Percentiles rank a stretch among this genome's conserved stretches.
These are phyloP conservation scores for Thermophis baileyi DNA, from an alignment of 2,113 vertebrate species.

Conservation along the genomic window DNA sequence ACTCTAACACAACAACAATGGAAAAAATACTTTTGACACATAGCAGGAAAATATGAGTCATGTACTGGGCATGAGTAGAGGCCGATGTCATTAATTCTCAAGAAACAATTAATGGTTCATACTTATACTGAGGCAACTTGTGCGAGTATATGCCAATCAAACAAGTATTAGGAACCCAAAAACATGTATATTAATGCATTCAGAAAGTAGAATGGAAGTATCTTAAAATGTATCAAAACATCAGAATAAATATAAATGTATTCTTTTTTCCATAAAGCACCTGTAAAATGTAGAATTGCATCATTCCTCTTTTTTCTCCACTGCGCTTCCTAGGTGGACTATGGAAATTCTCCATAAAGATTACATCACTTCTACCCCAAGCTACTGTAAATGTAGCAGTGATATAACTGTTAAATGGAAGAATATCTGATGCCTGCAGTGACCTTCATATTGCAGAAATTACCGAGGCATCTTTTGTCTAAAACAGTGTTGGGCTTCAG, in stretches of 20 bases:
- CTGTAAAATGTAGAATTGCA: background rate
- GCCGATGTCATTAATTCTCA: background rate
- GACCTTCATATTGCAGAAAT: background rate
- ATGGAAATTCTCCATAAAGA: background rate
- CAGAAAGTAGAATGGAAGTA: background rate
- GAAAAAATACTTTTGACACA: background rate
- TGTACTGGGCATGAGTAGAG: background rate
- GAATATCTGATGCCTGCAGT: background rate
- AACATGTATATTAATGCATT: background rate
- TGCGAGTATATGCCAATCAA: background rate
- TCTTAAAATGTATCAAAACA: background rate
- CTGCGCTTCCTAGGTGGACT: slow-evolving; percentile 8
- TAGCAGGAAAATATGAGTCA: background rate
- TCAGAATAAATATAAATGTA: background rate
- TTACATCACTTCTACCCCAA: background rate
- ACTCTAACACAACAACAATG: background rate
- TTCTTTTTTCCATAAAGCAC: background rate
- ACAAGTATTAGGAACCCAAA: background rate
- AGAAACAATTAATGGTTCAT: background rate
- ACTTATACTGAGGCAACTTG: background rate
- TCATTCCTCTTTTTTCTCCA: background rate
- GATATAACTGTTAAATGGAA: background rate
- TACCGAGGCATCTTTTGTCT: background rate
- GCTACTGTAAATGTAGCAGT: background rate
- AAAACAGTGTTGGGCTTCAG: background rate